Evolutionary conservation across 2,797 vertebrate genomes (phyloP).

Genomic region (Oreortyx pictus): DNA sequence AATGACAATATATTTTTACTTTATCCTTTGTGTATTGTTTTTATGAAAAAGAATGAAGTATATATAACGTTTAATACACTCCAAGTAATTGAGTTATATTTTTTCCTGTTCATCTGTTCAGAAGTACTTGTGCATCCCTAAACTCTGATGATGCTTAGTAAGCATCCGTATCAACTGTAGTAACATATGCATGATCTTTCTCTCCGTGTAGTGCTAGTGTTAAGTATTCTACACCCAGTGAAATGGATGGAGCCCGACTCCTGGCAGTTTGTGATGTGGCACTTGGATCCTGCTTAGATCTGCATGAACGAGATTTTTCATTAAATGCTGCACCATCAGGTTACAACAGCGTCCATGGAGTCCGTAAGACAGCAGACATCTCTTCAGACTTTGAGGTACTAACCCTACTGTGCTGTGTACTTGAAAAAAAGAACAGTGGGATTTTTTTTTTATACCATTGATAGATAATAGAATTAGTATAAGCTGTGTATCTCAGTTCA

Average conservation of each 20-base stretch:
- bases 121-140: not conserved
- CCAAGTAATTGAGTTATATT: not conserved
- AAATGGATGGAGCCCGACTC: conserved; percentile 80
- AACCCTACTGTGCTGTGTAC: not conserved
- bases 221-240: conserved; percentile 83
- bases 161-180: not conserved
- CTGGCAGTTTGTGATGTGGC: conserved; percentile 87
- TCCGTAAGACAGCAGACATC: conserved; percentile 24
- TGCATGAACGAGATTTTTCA: conserved; percentile 69
- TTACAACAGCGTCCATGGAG: conserved; percentile 85
- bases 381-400: conserved; percentile 86
- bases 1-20: not conserved
- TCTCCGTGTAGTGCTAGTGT: conserved; percentile 77
- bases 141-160: not conserved
- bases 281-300: conserved; percentile 79
- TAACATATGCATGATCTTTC: not conserved
- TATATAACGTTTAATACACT: not conserved
- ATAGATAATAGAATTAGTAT: not conserved
- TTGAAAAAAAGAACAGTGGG: not conserved
- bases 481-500: not conserved
- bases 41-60: not conserved
- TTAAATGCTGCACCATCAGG: conserved; percentile 82
- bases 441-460: not conserved
- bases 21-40: not conserved
- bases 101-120: not conserved